Base-by-base conservation (phyloP, 1,140 invertebrate species). In the Calephelis virginiensis region DNA sequence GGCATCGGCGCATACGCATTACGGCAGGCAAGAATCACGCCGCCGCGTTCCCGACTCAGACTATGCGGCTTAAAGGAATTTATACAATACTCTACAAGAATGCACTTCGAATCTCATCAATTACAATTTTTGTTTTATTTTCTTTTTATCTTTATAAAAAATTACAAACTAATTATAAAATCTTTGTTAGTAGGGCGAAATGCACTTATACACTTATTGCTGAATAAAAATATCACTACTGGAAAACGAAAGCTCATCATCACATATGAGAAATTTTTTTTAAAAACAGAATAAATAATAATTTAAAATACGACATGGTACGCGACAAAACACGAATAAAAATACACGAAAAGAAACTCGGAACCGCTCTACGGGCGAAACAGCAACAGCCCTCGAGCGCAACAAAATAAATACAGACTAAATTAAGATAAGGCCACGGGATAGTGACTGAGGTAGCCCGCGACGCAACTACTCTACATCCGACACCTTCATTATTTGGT, bases 221-320 rank as follows among this genome's bases (percentile, higher is more conserved):
- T 92, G 86, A 84, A 87, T 89, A 85, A 90, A 86, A 92, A 92
- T 92, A 92, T 92, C 90, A 92, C 90, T 90, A 89, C 75, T 88
- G 84, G 87, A 90, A 90, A 90, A 86, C 82, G 81, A 86, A 79
- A 76, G 84, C 85, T 85, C 82, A 78, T 85, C 82, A 78, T 80
- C 76, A 77, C 77, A 77, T 81, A 77, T 83, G 85, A 89, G 76
- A 84, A 86, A 28, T 2, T 28, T 28, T 83, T 64, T 56, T 64
- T 73, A 71, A 81, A 85, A 81, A 81, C 74, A 78, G 78, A 89
- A 85, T 85, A 82, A 85, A 86, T 82, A 81, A 78, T 28, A 43
- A 43, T 43, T 75, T 81, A 81, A 81, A 83, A 89, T 83, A 88
- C 82, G 76, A 76, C 78, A 71, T 79, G 79, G 80, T 82, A 76